Evolutionary conservation across 92 coral and sea anemone species (phyloP), one percentile per base, ranked within the genome.

Genomic region (Epizoanthus ramosus): DNA sequence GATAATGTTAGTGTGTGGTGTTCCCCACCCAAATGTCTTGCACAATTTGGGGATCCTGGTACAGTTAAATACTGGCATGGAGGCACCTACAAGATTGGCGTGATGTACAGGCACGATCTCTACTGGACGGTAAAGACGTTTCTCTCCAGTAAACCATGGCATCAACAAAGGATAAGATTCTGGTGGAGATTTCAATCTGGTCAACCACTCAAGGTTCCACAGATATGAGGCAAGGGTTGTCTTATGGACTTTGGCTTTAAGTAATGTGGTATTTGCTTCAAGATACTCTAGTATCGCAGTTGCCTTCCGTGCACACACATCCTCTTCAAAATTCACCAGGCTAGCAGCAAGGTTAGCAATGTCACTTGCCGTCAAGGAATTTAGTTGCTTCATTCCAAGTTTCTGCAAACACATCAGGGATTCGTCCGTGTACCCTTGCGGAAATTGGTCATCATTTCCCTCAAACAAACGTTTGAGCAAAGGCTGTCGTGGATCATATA

Each of bases 31-130:
- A 75, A 93, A 93, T 15, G 56, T 85, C 41, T 74, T 19, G 71
- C 72, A 83, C 10, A 88, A 70, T 15, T 1, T 57, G 57, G 58
- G 13, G 35, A 84, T 71, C 15, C 63, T 74, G 1, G 88, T 65
- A n/a, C 79, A 72, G 7, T 65, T n/a, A 14, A 73, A 69, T 3
- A 92, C 76, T 18, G 98, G 87, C 83, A 87, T 81, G 1, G 91
- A 85, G 16, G 92, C 85, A 0, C 98, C 98, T 15, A 84, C 89
- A 17, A 91, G 81, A n/a, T 75, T 61, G 41, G 89, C 91, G 35
- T 81, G 74, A 5, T 87, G 65, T 53, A 50, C 69, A 67, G 91
- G 57, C 18, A 31, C 63, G 15, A 81, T 79, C 25, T 93, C 93
- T 28, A 54, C 59, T n/a, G 98, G 98, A 57, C 16, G 61, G 59